Base-by-base conservation (phyloP, 2,888 invertebrate species). In the Pterobdella sp. region DNA sequence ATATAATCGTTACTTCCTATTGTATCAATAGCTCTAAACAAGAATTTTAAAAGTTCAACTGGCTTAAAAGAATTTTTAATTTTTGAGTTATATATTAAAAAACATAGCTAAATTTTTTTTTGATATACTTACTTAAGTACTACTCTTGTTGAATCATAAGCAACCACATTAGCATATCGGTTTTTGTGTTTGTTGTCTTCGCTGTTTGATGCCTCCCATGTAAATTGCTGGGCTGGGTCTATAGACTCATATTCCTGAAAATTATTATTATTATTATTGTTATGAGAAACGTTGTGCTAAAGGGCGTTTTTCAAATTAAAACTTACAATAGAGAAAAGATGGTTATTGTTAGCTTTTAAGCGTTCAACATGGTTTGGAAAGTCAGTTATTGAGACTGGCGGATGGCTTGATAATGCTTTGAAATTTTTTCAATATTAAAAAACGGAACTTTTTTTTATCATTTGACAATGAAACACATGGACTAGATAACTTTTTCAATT, bases 151-250 rank as follows among this genome's bases (percentile, higher is more conserved):
- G 97, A 97, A 83, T 98, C 97, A 82, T 98, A 98, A 4, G 97
- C 96, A 71, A 97, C 95, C 0, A 98, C 97, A 83, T 98, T 98
- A 32, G 97, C 97, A 83, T 98, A 98, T 70, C 97, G 90, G 85
- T 99, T 98, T 85, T 98, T 98, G 31, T 94, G 92, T 81, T 96
- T 96, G 85, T 98, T 98, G 49, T 92, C 90, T 83, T 97, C 97
- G 88, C 94, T 89, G 83, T 93, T 95, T 0, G 96, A 96, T 84
- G 96, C 93, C 84, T 98, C 97, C 98, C 98, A 98, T 0, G 97
- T 97, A 84, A 98, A 98, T 83, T 97, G 96, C 81, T 98, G 97
- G 0, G 96, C 97, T 1, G 97, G 96, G 83, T 98, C 98, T 78
- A 98, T 98, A 79, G 94, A 94, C 84, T 88, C 95, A 82, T 96